phyloP scores from a whole-genome alignment of 2,113 vertebrate genomes.

The Gorilla gorilla region DNA sequence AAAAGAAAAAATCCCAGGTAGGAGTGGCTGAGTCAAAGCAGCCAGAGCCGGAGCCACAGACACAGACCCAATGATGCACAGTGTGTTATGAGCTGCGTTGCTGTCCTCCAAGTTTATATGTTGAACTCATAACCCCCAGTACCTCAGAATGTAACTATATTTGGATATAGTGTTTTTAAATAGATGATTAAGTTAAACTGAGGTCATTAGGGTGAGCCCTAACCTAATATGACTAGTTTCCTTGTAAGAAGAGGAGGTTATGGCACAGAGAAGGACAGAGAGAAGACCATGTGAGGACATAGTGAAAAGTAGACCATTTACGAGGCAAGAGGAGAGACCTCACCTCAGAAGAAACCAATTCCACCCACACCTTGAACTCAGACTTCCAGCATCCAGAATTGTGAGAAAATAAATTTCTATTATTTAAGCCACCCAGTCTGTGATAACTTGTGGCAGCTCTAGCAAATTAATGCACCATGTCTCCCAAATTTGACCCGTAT shows the following conservation, averaged over 20 bases:
- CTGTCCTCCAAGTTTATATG: background rate
- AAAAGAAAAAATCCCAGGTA: background rate
- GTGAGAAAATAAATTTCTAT: background rate
- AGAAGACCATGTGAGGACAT: background rate
- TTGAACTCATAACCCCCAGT: background rate
- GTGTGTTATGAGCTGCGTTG: background rate
- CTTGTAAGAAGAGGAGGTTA: background rate
- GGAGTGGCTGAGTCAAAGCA: background rate
- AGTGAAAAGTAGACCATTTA: background rate
- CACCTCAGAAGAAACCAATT: background rate
- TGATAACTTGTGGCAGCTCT: background rate
- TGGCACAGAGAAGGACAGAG: background rate
- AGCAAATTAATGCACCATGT: background rate
- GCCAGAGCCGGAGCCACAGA: background rate
- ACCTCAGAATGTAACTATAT: background rate
- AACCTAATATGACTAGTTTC: background rate
- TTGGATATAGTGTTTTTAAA: background rate
- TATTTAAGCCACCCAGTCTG: background rate
- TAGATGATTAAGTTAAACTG: background rate
- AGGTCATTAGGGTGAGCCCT: background rate
- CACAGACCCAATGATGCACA: fast-evolving
- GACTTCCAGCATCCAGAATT: background rate
- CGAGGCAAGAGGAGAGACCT: background rate
- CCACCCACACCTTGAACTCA: background rate
- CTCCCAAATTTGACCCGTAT: background rate